Conservation (phyloP, 2,888 invertebrate genomes). For the Drosophila acutilabella region DNA sequence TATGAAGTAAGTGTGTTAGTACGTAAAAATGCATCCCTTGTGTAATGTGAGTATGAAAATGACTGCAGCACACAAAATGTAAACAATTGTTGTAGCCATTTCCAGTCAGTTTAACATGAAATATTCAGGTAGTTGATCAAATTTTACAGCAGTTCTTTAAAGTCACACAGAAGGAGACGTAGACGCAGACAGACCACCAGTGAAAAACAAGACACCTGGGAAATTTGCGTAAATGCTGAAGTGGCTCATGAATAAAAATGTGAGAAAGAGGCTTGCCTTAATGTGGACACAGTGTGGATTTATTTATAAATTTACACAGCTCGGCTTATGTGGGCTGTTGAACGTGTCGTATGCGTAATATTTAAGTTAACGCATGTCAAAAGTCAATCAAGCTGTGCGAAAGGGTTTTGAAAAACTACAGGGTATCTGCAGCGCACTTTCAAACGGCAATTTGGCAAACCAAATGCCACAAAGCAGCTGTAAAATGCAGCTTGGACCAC, state of each 20-base stretch:
- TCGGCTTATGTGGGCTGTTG: constrained; percentile 2
- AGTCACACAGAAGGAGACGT: constrained; percentile 17
- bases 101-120: constrained; percentile 23
- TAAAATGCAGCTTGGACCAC: constrained; percentile 25
- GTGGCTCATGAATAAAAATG: constrained; percentile 63
- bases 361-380: constrained; percentile 44
- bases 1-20: neutral
- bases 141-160: constrained; percentile 52
- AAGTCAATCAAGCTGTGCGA: constrained; percentile 36
- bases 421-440: neutral
- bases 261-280: constrained; percentile 4
- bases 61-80: constrained; percentile 26
- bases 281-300: neutral
- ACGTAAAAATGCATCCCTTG: constrained; percentile 44
- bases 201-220: constrained; percentile 70
- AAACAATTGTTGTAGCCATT: constrained; percentile 10
- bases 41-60: constrained; percentile 31
- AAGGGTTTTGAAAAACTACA: constrained; percentile 11
- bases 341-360: constrained; percentile 58
- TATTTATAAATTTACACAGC: neutral
- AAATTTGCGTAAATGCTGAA: constrained; percentile 67
- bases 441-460: constrained; percentile 1
- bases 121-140: constrained; percentile 38
- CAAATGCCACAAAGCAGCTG: constrained; percentile 45
- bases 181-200: constrained; percentile 9